Conservation (phyloP, 1,140 invertebrate genomes). For the Chironomus tepperi region DNA sequence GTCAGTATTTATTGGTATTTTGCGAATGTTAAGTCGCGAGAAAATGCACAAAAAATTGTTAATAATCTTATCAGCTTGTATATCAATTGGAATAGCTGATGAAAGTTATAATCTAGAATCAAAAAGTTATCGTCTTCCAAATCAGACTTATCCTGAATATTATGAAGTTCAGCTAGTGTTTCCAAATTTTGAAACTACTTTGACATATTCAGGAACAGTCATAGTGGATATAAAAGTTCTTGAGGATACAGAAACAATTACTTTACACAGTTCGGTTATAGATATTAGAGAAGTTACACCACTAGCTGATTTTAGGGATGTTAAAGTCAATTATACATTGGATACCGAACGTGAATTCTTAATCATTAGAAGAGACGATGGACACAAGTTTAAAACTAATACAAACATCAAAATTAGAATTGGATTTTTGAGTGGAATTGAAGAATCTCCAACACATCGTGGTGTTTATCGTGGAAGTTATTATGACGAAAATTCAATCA, state of each 20-base stretch:
- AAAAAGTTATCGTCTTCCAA: background rate
- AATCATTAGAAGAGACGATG: background rate
- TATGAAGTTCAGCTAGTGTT: background rate
- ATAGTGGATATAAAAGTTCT: background rate
- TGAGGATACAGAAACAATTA: background rate
- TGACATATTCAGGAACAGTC: background rate
- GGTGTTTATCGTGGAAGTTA: constrained; percentile 51
- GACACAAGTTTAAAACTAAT: background rate
- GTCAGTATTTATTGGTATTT: background rate
- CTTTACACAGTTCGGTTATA: background rate
- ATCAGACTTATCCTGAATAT: background rate
- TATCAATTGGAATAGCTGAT: background rate
- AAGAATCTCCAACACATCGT: constrained; percentile 38
- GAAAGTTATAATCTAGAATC: background rate
- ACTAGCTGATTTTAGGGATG: background rate
- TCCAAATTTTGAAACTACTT: background rate
- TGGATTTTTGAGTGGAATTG: constrained; percentile 33
- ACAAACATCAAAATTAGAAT: background rate
- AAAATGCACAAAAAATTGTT: background rate
- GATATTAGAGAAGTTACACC: background rate
- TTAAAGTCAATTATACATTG: background rate
- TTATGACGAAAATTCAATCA: constrained; percentile 33
- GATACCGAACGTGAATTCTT: background rate
- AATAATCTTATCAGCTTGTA: background rate
- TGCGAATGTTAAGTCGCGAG: background rate